Evolutionary conservation across 1,140 invertebrate genomes (phyloP).

Genomic region (Nylanderia fulva): DNA sequence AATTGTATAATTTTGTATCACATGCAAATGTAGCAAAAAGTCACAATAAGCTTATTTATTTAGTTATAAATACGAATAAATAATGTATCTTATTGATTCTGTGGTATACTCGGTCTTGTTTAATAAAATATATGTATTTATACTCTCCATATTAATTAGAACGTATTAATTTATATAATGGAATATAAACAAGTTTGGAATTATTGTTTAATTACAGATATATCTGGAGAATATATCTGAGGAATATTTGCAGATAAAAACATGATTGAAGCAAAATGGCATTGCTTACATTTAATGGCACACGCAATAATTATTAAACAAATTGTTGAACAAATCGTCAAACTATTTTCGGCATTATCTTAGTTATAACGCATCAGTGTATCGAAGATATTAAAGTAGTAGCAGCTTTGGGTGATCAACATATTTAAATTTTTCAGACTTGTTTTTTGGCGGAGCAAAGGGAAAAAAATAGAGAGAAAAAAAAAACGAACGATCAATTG

Average conservation of each 20-base stretch:
- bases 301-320: neutral
- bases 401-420: neutral
- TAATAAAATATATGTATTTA: neutral
- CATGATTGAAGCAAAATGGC: neutral
- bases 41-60: constrained; percentile 6
- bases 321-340: too few species aligned
- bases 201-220: neutral
- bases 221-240: neutral
- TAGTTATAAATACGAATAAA: neutral
- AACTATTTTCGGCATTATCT: neutral
- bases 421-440: neutral
- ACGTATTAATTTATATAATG: neutral
- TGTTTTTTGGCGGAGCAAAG: neutral
- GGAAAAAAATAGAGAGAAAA: neutral
- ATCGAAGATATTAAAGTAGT: constrained; percentile 7
- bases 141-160: neutral
- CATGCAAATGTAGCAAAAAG: neutral
- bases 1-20: neutral
- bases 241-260: neutral
- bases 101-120: neutral
- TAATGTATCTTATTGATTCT: neutral
- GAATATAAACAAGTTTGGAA: neutral
- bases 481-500: neutral
- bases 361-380: neutral
- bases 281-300: neutral